Evolutionary conservation across 2,888 invertebrate genomes (phyloP).

Genomic region (Drosophila lacicola): DNA sequence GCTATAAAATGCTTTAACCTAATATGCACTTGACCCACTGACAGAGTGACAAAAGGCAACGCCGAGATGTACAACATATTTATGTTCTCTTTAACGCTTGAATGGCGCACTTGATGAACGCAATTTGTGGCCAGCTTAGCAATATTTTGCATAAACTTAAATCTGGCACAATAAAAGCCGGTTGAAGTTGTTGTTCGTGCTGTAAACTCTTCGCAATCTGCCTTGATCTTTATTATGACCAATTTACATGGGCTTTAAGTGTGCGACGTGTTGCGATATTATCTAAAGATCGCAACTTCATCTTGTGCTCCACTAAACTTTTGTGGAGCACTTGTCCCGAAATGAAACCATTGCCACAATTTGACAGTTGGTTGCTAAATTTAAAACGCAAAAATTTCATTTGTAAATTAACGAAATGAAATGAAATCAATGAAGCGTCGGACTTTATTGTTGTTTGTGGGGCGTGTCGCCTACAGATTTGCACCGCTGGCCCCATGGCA

Average conservation of each 20-base stretch:
- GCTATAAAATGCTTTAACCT: constrained; percentile 29
- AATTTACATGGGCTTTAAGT: constrained; percentile 64
- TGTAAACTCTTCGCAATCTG: constrained; percentile 38
- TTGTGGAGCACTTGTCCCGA: constrained; percentile 14
- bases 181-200: constrained; percentile 29
- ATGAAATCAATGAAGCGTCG: constrained; percentile 67
- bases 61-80: constrained; percentile 16
- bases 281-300: constrained; percentile 5
- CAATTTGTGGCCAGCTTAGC: constrained; percentile 38
- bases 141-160: constrained; percentile 15
- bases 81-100: constrained; percentile 29
- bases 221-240: constrained; percentile 67
- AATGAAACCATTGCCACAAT: constrained; percentile 38
- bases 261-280: constrained; percentile 20
- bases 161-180: constrained; percentile 27
- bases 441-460: constrained; percentile 16
- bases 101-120: constrained; percentile 53
- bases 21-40: constrained; percentile 75
- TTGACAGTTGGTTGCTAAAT: constrained; percentile 50
- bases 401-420: constrained; percentile 55
- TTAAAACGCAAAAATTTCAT: constrained; percentile 36
- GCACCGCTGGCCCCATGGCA: constrained; percentile 66
- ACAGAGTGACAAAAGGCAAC: constrained; percentile 57
- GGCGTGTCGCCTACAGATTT: constrained; percentile 62
- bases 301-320: constrained; percentile 46